phyloP scores from a whole-genome alignment of 2,888 invertebrate species.

The Hybos culiciformis region DNA sequence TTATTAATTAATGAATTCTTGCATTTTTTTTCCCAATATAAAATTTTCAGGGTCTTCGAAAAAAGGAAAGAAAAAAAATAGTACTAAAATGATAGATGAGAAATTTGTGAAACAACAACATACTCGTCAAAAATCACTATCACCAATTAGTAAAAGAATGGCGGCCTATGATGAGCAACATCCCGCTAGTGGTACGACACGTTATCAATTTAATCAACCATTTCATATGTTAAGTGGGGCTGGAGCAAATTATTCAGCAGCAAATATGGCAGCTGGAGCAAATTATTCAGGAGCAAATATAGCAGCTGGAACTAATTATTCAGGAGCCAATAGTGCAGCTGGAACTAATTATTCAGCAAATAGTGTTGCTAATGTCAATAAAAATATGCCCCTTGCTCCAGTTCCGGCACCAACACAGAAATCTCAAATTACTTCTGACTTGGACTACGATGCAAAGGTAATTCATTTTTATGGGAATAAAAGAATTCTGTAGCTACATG shows the following conservation, averaged over 20 bases:
- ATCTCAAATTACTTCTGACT: constrained; percentile 10
- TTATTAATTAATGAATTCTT: no score
- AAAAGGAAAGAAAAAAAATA: constrained; percentile 5
- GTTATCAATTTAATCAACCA: constrained; percentile 52
- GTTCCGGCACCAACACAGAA: neutral
- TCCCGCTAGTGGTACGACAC: constrained; percentile 23
- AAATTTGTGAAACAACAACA: constrained; percentile 36
- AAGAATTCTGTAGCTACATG: neutral
- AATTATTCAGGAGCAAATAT: no score
- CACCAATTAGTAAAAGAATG: constrained; percentile 73
- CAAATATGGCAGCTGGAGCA: neutral
- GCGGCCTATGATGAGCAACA: constrained; percentile 48
- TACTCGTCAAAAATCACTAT: constrained; percentile 55
- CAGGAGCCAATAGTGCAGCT: no score
- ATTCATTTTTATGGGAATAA: neutral
- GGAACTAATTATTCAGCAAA: no score
- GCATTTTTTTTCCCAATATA: no score
- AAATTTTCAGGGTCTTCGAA: constrained; percentile 2
- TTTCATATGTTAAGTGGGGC: constrained; percentile 29
- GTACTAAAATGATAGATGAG: constrained; percentile 24
- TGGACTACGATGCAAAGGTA: constrained; percentile 52
- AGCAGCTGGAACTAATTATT: no score
- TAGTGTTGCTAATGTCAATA: neutral
- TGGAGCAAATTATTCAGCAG: neutral
- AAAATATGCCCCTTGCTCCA: constrained; percentile 13